Evolutionary conservation across 2,888 invertebrate species (phyloP).

Genomic region (Cryptocephalus primarius): DNA sequence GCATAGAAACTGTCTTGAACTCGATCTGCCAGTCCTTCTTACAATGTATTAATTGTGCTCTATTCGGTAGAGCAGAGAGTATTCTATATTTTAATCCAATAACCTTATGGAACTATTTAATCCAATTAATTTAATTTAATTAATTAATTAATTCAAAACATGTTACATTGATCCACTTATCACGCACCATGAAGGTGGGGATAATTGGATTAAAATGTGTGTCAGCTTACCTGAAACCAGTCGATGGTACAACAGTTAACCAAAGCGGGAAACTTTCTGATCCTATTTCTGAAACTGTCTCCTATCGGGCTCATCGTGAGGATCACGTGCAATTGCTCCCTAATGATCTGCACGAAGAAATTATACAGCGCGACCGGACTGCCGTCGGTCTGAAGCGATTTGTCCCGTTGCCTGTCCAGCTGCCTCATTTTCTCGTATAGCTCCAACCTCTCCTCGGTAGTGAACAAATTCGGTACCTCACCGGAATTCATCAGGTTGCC

Average conservation of each 20-base stretch:
- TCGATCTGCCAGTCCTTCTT: too few species aligned
- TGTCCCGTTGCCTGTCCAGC: conserved; percentile 81
- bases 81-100: too few species aligned
- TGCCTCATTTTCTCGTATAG: conserved; percentile 87
- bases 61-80: too few species aligned
- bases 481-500: conserved; percentile 88
- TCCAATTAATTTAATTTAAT: too few species aligned
- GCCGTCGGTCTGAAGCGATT: conserved; percentile 83
- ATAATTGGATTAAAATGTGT: too few species aligned
- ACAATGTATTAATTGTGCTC: too few species aligned
- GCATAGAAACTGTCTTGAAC: too few species aligned
- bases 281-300: conserved; percentile 66
- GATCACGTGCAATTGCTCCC: conserved; percentile 83
- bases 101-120: too few species aligned
- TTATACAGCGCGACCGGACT: conserved; percentile 83
- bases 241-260: conserved; percentile 94
- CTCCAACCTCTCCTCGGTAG: conserved; percentile 76
- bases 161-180: too few species aligned
- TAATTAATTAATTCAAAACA: too few species aligned
- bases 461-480: conserved; percentile 86
- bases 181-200: too few species aligned
- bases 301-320: conserved; percentile 88
- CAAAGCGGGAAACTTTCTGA: conserved; percentile 84
- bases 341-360: conserved; percentile 76
- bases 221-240: conserved; percentile 74